Base-by-base conservation (phyloP, 2,797 vertebrate species). In the Anolis apletophallus region DNA sequence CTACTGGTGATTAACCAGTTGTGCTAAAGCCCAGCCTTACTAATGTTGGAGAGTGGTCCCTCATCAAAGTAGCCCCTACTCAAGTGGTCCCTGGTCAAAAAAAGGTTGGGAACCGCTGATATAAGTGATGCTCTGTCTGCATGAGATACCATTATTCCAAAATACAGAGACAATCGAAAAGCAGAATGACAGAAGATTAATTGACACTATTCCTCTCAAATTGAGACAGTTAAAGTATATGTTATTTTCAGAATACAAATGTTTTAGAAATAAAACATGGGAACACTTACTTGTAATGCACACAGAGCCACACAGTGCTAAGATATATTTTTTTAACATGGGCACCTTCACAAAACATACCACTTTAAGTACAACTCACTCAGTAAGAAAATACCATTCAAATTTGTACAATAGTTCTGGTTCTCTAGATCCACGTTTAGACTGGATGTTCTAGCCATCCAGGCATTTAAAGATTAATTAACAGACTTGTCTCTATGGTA, bases 401-500 rank as follows among this genome's bases (percentile, higher is more conserved):
- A 11, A 54, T 29, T 54, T 74, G 40, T 74, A 50, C 50, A 74
- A 55, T 77, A 55, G 29, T 54, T 77, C 52, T 77, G 19, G 71
- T 72, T 75, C 40, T n/a, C 12, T 75, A 11, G 73, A 75, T 75
- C 23, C 46, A 50, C 16, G 52, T 75, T 75, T 72, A 40, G 71
- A 40, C 55, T 55, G 19, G 81, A 57, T 55, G 55, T 83, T 72
- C 55, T 59, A 73, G 16, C 36, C 54, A 83, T 59, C 69, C 26
- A 59, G 69, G 69, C 23, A 26, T 83, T 83, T 83, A 57, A 83
- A 36, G 16, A 57, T 77, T 77, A 55, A 55, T 77, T 77, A 77
- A 55, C 75, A 77, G 29, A 5, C 52, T 32, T 55, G 16, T 9
- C 29, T 77, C 14, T 17, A 19, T 55, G 13, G 8, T 52, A 32